phyloP scores from a whole-genome alignment of 1,140 invertebrate genomes.

The Drosophila erecta region DNA sequence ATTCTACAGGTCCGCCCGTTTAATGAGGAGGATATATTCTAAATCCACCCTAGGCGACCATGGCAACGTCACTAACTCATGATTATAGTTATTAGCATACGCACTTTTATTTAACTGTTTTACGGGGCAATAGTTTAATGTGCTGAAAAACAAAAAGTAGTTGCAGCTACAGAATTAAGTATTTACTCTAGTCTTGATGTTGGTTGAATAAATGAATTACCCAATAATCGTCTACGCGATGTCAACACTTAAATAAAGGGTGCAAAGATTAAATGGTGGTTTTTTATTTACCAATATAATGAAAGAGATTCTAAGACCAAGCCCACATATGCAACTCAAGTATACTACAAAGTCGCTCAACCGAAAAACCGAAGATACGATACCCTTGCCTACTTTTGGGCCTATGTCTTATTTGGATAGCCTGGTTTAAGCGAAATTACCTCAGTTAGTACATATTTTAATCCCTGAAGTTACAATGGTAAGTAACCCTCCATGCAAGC shows the following conservation, averaged over 20 bases:
- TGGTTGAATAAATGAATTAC: constrained; percentile 37
- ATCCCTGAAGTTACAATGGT: constrained; percentile 12
- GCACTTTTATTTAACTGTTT: constrained; percentile 33
- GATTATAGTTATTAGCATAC: constrained; percentile 34
- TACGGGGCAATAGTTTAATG: constrained; percentile 72
- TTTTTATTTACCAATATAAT: background rate
- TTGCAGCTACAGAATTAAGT: constrained; percentile 39
- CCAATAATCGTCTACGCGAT: constrained; percentile 3
- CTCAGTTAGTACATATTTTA: background rate
- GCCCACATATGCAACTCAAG: background rate
- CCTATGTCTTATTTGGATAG: background rate
- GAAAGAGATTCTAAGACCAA: background rate
- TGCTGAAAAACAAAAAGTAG: constrained; percentile 11
- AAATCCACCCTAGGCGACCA: constrained; percentile 22
- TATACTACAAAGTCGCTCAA: background rate
- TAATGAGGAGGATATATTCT: constrained; percentile 60
- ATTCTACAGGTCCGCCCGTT: constrained; percentile 38
- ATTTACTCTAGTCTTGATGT: constrained; percentile 49
- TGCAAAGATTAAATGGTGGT: constrained; percentile 8
- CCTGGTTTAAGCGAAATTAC: background rate
- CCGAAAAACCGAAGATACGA: background rate
- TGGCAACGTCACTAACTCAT: constrained; percentile 41
- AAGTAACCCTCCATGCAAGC: constrained; percentile 56
- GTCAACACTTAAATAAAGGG: constrained; percentile 19
- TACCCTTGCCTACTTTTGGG: constrained; percentile 15